Base-by-base conservation (phyloP, 1,140 invertebrate genomes). In the Metopolophium dirhodum region DNA sequence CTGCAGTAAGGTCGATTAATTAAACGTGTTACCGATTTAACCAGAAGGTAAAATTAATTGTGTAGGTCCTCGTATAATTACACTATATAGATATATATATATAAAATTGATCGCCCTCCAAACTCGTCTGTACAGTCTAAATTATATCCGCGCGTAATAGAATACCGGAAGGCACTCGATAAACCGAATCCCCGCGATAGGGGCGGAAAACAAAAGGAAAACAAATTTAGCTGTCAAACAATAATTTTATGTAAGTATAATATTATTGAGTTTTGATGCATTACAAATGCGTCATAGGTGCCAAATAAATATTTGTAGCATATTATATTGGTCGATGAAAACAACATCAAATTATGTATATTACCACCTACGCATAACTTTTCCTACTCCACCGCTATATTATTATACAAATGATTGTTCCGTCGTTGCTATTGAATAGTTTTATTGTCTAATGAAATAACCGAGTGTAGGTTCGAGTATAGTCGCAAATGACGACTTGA, bases 11-110 rank as follows among this genome's bases (percentile, higher is more conserved):
- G 61, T n/a, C 30, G 61, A 77, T 77, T 77, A 77, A 77, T 77
- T n/a, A 77, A 77, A n/a, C n/a, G 14, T n/a, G n/a, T 77, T 77
- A 77, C n/a, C 61, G n/a, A 77, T 77, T 77, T 77, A 77, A 77
- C 30, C 30, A 77, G 30, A 77, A 7, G n/a, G 61, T 77, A 77
- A 77, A n/a, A 77, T 77, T n/a, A 77, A 77, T 77, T 77, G n/a
- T 20, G 14, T 77, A 77, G n/a, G 61, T 77, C 61, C 61, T 77
- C n/a, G n/a, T n/a, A 77, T 77, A 77, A 77, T 77, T 77, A 77
- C 14, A 77, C 61, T 77, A 54, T 22, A n/a, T 11, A 68, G 14
- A 68, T 68, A 68, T 68, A 68, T 68, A 68, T 37, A 37, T 37
- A 37, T 37, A 37, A 37, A 77, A 77, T 77, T 77, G 14, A 77